Conservation (phyloP, 2,113 vertebrate genomes). For the Poecile atricapillus region DNA sequence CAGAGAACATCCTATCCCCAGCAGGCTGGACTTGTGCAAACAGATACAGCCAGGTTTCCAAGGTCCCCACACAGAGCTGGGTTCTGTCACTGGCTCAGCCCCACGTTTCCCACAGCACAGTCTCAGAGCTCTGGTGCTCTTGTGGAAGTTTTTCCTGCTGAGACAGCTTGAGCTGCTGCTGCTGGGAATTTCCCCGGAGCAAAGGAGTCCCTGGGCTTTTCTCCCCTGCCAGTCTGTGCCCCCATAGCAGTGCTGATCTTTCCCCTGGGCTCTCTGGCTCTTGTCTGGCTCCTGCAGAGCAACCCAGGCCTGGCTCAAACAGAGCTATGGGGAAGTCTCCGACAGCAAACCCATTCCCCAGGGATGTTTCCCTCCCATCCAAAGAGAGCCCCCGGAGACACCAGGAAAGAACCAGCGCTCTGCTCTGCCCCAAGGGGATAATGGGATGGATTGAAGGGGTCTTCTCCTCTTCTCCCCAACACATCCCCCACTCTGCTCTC, state of each 20-base stretch:
- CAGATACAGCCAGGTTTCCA: neutral
- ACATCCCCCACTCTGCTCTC: no score
- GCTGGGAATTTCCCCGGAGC: neutral
- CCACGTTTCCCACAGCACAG: neutral
- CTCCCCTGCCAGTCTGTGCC: neutral
- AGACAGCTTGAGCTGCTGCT: neutral
- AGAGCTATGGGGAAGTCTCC: neutral
- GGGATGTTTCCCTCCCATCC: neutral
- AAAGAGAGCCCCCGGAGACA: neutral
- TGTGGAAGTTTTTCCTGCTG: neutral
- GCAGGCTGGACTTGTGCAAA: neutral
- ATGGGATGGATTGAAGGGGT: neutral
- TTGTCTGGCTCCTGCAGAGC: neutral
- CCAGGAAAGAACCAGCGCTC: neutral
- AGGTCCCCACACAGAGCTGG: neutral
- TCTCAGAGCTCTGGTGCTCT: neutral
- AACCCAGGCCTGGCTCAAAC: neutral
- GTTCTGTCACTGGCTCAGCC: neutral
- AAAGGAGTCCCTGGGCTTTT: neutral
- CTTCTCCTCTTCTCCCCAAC: neutral
- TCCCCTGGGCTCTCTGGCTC: neutral
- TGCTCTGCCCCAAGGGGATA: neutral
- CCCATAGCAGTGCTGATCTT: neutral
- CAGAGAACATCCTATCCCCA: neutral
- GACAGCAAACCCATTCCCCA: neutral